A percentile compares a stretch with the other conserved stretches of the same genome.
These are phyloP conservation scores for Tupaia chinensis DNA, from an alignment of 2,113 vertebrate species.

Conservation along the genomic window DNA sequence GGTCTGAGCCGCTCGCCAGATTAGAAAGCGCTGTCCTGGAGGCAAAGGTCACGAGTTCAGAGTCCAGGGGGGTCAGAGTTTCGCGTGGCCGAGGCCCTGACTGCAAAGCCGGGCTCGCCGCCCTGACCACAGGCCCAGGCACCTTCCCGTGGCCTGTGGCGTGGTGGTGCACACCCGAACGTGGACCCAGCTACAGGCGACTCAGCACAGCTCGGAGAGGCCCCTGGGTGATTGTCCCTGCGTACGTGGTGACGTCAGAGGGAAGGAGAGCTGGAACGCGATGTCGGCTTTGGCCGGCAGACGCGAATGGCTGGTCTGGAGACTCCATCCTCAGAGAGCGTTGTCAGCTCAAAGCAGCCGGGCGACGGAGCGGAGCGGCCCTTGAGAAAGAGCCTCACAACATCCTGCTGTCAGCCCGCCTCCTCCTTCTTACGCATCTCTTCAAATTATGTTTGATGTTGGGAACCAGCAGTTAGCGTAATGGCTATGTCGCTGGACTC, in stretches of 20 bases:
- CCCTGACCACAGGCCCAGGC: not conserved
- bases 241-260: not conserved
- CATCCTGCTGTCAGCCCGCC: too few relatives aligned
- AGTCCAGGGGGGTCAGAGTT: slow-evolving; percentile 14
- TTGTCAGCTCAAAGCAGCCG: slow-evolving; percentile 48
- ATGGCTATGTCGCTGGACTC: too few relatives aligned
- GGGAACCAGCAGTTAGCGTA: too few relatives aligned
- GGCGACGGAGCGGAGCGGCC: too few relatives aligned
- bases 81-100: not conserved
- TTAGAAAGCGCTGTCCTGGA: slow-evolving; percentile 36
- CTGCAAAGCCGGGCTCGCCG: not conserved
- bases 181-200: too few relatives aligned
- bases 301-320: not conserved
- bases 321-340: slow-evolving; percentile 41
- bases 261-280: not conserved
- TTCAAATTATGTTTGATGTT: too few relatives aligned
- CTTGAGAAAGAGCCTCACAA: too few relatives aligned
- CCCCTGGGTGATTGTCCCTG: not conserved
- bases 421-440: too few relatives aligned
- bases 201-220: too few relatives aligned
- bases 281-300: not conserved
- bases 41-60: slow-evolving; percentile 40
- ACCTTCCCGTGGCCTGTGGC: too few relatives aligned
- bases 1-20: not conserved
- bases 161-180: too few relatives aligned